These are phyloP conservation scores for Synanthedon andrenaeformis DNA, from an alignment of 2,888 invertebrate species.

Conservation along the genomic window DNA sequence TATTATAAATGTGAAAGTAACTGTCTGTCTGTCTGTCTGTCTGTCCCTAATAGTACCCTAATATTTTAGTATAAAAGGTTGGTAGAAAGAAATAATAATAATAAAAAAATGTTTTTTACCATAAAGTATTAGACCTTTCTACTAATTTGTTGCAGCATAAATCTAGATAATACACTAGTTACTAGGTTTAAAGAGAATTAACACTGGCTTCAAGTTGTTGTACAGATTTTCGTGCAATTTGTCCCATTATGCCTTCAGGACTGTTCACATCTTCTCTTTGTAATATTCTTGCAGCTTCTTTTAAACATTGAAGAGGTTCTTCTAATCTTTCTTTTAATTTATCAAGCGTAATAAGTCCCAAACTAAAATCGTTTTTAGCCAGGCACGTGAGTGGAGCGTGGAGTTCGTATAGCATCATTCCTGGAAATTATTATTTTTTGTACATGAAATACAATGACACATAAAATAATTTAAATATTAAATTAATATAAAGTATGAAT, in stretches of 20 bases:
- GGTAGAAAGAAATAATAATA: no score
- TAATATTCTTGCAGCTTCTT: slow-evolving; percentile 75
- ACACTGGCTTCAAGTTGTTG: slow-evolving; percentile 50
- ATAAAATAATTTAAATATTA: no score
- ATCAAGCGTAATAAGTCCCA: slow-evolving; percentile 68
- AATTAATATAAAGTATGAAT: no score
- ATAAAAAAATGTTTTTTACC: no score
- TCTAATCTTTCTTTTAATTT: slow-evolving; percentile 73
- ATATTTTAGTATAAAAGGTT: no score
- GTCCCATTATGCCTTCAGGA: slow-evolving; percentile 74
- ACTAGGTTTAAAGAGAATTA: slow-evolving; percentile 25
- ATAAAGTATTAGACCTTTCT: no score
- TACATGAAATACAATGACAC: not conserved
- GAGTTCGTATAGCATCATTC: slow-evolving; percentile 83
- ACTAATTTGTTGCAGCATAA: no score
- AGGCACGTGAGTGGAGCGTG: slow-evolving; percentile 81
- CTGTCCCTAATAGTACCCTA: no score
- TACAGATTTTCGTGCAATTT: slow-evolving; percentile 67
- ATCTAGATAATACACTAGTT: no score
- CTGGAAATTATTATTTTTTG: slow-evolving; percentile 30
- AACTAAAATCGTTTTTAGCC: slow-evolving; percentile 74
- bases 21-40: no score
- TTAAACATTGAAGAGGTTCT: slow-evolving; percentile 73
- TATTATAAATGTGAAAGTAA: no score
- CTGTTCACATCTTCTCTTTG: slow-evolving; percentile 75